Evolutionary conservation across 2,888 invertebrate species (phyloP), one percentile per base, ranked within the genome.

Genomic region (Hemaris fuciformis): DNA sequence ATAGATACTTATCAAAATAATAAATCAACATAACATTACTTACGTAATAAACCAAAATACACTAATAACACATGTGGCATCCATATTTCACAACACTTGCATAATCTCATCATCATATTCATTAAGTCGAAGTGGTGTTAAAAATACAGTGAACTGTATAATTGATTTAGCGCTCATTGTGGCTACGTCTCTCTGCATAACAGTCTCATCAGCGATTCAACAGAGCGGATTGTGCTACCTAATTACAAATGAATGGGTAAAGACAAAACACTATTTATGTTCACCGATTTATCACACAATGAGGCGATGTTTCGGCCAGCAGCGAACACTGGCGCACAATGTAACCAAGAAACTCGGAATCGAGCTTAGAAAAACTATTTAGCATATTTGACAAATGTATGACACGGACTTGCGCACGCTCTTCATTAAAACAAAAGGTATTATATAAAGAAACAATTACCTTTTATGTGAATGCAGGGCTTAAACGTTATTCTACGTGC

Each of bases 191-290:
- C 74, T 66, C 72, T 72, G 72, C 77, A 80, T 79, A 86, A 79
- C 77, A 80, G 72, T 75, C 88, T 90, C 87, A 90, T 91, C 87
- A 89, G 74, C 78, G 85, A 91, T 91, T 87, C 91, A 91, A 84
- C 82, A 89, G 85, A 87, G 84, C 85, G 84, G 90, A 92, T 91
- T 89, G 87, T 89, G 92, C 92, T 92, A 91, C 91, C 92, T 91
- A 88, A 91, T 91, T 90, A 91, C 72, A 87, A 81, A 74, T 84
- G 85, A 91, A 91, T 88, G 81, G 78, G 72, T 73, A 81, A 81
- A 89, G 84, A 92, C 92, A 92, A 92, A 88, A 81, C 73, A 74
- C 85, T 92, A 92, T 92, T 92, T 92, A 92, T 92, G 92, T 89
- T 89, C 88, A 82, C 76, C 85, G 69, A 91, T 92, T 91, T 89